Evolutionary conservation across 2,888 invertebrate species (phyloP).

Genomic region (Monoplex corrugatus): DNA sequence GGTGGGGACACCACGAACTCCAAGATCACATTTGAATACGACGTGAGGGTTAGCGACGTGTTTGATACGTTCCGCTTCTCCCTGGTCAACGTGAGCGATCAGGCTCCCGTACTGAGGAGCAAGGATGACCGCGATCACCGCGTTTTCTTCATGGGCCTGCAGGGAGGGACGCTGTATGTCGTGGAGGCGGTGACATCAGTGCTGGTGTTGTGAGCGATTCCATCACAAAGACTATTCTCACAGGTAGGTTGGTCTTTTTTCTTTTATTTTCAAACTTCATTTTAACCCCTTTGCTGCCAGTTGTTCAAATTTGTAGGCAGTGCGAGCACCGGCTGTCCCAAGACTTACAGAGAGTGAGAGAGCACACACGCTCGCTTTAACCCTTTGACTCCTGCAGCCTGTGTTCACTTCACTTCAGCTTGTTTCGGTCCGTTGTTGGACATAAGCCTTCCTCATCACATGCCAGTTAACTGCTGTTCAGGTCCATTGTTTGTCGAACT

Average conservation of each 20-base stretch:
- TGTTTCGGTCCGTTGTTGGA: too few species aligned
- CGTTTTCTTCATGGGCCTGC: slow-evolving; percentile 63
- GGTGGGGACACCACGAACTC: slow-evolving; percentile 52
- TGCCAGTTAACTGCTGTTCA: too few species aligned
- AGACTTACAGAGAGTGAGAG: too few species aligned
- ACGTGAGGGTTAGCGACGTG: slow-evolving; percentile 56
- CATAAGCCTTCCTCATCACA: too few species aligned
- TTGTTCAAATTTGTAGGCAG: too few species aligned
- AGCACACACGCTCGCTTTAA: too few species aligned
- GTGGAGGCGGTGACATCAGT: slow-evolving; percentile 66
- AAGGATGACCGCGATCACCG: slow-evolving; percentile 56
- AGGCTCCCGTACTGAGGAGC: slow-evolving; percentile 54
- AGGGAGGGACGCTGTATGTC: slow-evolving; percentile 64
- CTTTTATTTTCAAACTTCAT: too few species aligned
- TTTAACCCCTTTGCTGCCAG: too few species aligned
- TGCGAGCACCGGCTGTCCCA: too few species aligned
- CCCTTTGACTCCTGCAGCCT: too few species aligned
- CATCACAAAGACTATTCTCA: slow-evolving; percentile 58
- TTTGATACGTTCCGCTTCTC: slow-evolving; percentile 66
- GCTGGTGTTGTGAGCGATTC: slow-evolving; percentile 62
- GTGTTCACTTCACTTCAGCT: too few species aligned
- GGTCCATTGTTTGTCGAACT: too few species aligned
- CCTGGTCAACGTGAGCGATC: slow-evolving; percentile 52
- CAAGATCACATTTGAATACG: slow-evolving; percentile 62
- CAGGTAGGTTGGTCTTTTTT: slow-evolving; percentile 64